Evolutionary conservation across 2,797 vertebrate species (phyloP).

Genomic region (Sebastes iracundus): DNA sequence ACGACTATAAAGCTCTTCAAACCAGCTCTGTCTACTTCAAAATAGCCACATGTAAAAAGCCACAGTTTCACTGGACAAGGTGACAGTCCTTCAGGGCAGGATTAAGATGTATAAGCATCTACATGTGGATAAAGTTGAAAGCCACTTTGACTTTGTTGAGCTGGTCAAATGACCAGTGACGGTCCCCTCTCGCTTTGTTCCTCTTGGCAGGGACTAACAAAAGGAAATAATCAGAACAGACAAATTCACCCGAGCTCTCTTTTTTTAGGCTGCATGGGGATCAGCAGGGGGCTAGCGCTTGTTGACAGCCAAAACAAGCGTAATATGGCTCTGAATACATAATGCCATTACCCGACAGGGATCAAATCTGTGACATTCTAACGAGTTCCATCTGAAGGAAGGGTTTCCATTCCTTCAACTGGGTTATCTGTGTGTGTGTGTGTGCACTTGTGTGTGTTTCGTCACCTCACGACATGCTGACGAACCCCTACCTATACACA

Average conservation of each 20-base stretch:
- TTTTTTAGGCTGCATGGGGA: conserved; percentile 77
- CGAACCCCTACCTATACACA: conserved; percentile 72
- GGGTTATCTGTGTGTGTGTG: conserved; percentile 56
- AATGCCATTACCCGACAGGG: conserved; percentile 93
- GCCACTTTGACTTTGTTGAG: conserved; percentile 41
- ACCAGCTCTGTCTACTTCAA: neutral
- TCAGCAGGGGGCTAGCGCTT: conserved; percentile 87
- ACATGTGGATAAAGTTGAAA: conserved; percentile 35
- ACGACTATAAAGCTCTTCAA: neutral
- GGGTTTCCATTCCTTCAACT: conserved; percentile 56
- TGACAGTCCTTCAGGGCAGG: neutral
- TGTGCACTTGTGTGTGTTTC: conserved; percentile 65
- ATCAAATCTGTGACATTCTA: conserved; percentile 96
- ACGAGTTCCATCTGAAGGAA: conserved; percentile 89
- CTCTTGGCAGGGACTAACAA: conserved; percentile 73
- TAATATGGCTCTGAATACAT: conserved; percentile 96
- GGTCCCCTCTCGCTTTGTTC: conserved; percentile 69
- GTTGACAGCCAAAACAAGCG: conserved; percentile 87
- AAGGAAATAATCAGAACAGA: conserved; percentile 73
- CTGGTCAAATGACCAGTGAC: conserved; percentile 80
- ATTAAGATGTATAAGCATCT: neutral
- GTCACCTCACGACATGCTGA: conserved; percentile 70
- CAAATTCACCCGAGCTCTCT: conserved; percentile 62
- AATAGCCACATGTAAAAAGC: neutral
- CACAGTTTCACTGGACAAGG: neutral